Base-by-base conservation (phyloP, 2,888 invertebrate species). In the Miltochrista miniata region DNA sequence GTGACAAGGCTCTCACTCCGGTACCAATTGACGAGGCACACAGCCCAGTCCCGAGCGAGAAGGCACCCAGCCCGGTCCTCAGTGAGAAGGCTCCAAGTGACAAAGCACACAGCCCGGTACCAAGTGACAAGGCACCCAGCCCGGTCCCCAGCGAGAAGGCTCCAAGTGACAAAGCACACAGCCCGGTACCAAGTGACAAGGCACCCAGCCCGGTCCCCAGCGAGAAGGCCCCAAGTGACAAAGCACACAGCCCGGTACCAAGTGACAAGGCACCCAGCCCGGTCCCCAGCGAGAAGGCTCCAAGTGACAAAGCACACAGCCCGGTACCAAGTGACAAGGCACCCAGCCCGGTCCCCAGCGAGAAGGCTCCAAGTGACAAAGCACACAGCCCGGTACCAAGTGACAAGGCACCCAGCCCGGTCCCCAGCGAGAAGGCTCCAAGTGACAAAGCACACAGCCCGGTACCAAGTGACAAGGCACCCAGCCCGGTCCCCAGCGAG, bases 91-190 rank as follows among this genome's bases (percentile, higher is more conserved):
- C 30, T 5, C 38, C 15, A 13, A 3, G 14, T 39, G 2, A 35
- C 50, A 12, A 4, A 45, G 48, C 1, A 44, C 44, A 54, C 1
- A 59, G 51, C 31, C 41, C 56, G 1, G 39, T 37, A 8, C 38
- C 43, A 9, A 47, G 12, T 12, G 35, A 35, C 0, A 38, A 37
- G 15, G 31, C 8, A 11, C n/a, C 36, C 11, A 45, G 45, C 18
- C 43, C 18, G 13, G 18, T 40, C 1, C 24, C 7, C 2, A 47
- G 47, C 10, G 48, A 57, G 0, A 49, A 53, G 1, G 45, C 44
- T 8, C 34, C 48, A 33, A 44, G 49, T 29, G 43, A 51, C 0
- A 49, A 59, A 18, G 35, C 33, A 18, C 33, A 42, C 0, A 47
- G 41, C 3, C 7, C 13, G 5, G 48, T 11, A 0, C 15, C 18